These are phyloP conservation scores for Diachasmimorpha longicaudata DNA, from an alignment of 1,140 invertebrate species.

Conservation along the genomic window DNA sequence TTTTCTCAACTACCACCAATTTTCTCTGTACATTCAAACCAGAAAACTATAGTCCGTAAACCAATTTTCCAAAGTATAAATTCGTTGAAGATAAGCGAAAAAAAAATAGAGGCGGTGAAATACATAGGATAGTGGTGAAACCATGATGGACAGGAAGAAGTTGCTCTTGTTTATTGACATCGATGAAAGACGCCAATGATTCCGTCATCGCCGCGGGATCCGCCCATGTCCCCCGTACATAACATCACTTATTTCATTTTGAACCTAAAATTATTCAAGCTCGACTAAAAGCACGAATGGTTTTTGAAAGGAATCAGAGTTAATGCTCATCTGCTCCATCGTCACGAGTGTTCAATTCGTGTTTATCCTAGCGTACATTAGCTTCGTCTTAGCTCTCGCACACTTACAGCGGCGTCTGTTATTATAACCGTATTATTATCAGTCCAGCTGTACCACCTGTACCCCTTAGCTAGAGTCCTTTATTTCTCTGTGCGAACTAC, in stretches of 20 bases:
- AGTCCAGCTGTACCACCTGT: constrained; percentile 18
- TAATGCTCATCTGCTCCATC: not conserved
- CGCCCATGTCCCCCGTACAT: not conserved
- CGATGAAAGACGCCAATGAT: not conserved
- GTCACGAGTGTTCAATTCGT: not conserved
- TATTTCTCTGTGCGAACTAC: not conserved
- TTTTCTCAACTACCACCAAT: too few relatives aligned
- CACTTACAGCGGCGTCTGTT: constrained; percentile 29
- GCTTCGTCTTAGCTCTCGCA: too few relatives aligned
- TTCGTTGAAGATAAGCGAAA: too few relatives aligned
- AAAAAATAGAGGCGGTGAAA: not conserved
- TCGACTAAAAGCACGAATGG: not conserved
- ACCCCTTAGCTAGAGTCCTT: not conserved
- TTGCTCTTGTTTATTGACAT: not conserved
- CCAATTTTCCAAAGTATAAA: too few relatives aligned
- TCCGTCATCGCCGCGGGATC: not conserved
- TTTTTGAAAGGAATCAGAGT: not conserved
- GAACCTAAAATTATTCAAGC: not conserved
- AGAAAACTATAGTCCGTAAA: too few relatives aligned
- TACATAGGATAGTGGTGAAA: not conserved
- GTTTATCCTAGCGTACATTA: not conserved
- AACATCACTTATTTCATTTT: not conserved
- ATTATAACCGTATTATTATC: constrained; percentile 47
- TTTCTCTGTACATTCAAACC: too few relatives aligned
- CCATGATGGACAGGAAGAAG: not conserved